Conservation (phyloP, 2,888 invertebrate genomes). For the Scaptomyza flava region DNA sequence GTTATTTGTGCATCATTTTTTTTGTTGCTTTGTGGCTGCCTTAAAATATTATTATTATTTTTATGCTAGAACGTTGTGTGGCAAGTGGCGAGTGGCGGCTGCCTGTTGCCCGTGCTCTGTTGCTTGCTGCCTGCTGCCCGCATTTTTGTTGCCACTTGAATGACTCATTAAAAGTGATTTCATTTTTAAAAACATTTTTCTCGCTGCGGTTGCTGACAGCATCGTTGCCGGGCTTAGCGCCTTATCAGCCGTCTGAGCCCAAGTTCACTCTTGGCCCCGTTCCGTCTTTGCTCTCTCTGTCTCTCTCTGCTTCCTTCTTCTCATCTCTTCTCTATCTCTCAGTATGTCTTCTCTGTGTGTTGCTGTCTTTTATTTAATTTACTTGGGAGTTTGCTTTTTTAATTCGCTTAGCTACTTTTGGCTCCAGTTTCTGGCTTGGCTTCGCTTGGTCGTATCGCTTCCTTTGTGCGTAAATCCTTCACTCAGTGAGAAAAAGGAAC, state of each 20-base stretch:
- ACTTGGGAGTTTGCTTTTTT: slow-evolving; percentile 77
- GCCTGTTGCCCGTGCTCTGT: slow-evolving; percentile 12
- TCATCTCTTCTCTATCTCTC: slow-evolving; percentile 11
- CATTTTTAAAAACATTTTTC: slow-evolving; percentile 75
- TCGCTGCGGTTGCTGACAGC: slow-evolving; percentile 67
- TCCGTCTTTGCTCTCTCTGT: neutral
- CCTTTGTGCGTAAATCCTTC: slow-evolving; percentile 76
- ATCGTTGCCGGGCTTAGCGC: slow-evolving; percentile 49
- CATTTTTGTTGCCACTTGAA: slow-evolving; percentile 74
- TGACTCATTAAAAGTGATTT: slow-evolving; percentile 80
- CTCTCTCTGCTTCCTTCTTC: slow-evolving; percentile 14
- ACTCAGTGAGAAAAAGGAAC: slow-evolving; percentile 49
- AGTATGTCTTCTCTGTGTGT: neutral
- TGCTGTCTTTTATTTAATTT: slow-evolving; percentile 64
- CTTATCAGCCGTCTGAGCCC: slow-evolving; percentile 45
- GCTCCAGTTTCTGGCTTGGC: slow-evolving; percentile 37
- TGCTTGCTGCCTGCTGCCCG: slow-evolving; percentile 7
- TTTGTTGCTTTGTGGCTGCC: slow-evolving; percentile 50
- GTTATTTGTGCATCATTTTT: neutral
- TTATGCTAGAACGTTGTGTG: slow-evolving; percentile 40
- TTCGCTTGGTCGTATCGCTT: slow-evolving; percentile 46
- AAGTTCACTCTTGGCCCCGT: slow-evolving; percentile 21
- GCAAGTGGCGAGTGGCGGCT: slow-evolving; percentile 35
- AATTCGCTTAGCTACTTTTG: slow-evolving; percentile 78
- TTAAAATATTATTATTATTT: slow-evolving; percentile 70